Evolutionary conservation across 2,888 invertebrate species (phyloP).

Genomic region (Drosophila fulvimacula): DNA sequence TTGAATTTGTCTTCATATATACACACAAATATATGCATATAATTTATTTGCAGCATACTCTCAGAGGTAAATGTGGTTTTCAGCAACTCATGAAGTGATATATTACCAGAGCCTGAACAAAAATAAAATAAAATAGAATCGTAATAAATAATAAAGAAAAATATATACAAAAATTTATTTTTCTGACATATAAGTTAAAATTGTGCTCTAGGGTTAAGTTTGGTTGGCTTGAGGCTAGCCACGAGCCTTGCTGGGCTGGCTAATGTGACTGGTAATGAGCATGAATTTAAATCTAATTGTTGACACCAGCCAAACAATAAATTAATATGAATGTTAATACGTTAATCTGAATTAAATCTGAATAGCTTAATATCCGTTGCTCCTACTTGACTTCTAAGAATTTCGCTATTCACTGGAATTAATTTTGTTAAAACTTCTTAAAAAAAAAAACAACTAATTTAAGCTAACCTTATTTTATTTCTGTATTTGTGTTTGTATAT

Average conservation of each 20-base stretch:
- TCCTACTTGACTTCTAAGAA: background rate
- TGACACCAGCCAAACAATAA: too few relatives aligned
- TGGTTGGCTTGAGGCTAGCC: background rate
- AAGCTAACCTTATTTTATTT: too few relatives aligned
- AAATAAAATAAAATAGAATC: background rate
- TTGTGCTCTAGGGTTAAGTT: background rate
- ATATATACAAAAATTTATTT: background rate
- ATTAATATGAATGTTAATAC: background rate
- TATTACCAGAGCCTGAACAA: background rate
- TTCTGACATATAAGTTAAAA: background rate
- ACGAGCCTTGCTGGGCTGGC: background rate
- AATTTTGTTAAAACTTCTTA: too few relatives aligned
- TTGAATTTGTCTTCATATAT: background rate
- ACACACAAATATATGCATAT: background rate
- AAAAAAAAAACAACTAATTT: too few relatives aligned
- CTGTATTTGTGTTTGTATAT: too few relatives aligned
- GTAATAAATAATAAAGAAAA: background rate
- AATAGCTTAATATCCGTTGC: background rate
- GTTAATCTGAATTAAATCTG: background rate
- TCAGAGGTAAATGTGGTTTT: slow-evolving; percentile 2
- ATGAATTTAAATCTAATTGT: too few relatives aligned
- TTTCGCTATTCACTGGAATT: too few relatives aligned
- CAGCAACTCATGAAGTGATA: background rate
- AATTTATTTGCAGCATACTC: slow-evolving; percentile 1
- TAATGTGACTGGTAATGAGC: background rate